Base-by-base conservation (phyloP, 2,888 invertebrate species). In the Stomorhina lunata region DNA sequence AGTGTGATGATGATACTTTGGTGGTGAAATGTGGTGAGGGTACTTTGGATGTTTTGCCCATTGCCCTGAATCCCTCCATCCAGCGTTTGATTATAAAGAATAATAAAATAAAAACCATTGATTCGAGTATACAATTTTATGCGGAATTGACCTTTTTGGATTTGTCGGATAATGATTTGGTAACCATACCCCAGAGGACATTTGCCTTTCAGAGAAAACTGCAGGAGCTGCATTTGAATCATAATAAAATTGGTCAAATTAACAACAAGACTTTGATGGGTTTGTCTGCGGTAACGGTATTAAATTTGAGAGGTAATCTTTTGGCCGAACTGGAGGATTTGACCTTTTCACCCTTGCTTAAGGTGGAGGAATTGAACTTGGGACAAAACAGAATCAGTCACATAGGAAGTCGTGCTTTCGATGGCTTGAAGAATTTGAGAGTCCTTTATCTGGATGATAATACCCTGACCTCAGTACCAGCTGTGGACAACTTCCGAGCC, bases 61-160 rank as follows among this genome's bases (percentile, higher is more conserved):
- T 97, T 87, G 96, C 97, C 2, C 92, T 98, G 84, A 98, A 98
- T 92, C 98, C 98, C 45, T 95, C 96, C 87, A 96, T 97, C 84
- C 96, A 96, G 89, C 93, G 96, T 71, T 93, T 97, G 87, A 95
- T 96, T 86, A 94, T 97, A 83, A 94, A 95, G 87, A 96, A 95
- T 90, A 97, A 97, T 91, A 95, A 95, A 88, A 96, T 97, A 87
- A 96, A 96, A 90, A 96, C 95, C 15, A 95, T 97, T 85, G 97
- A 97, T 91, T 96, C 96, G 61, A 96, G 96, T 25, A 95, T 97
- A 91, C 96, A 96, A 89, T 97, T 97, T 92, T 97, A 97, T 91
- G 94, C 95, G 0, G 96, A 96, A 86, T 92, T 97, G n/a, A 95
- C 95, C 85, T 96, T 95, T 90, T 93, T 97, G 50, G 97, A 97